These are phyloP conservation scores for Notothenia coriiceps DNA, from an alignment of 2,113 vertebrate species.

Conservation along the genomic window DNA sequence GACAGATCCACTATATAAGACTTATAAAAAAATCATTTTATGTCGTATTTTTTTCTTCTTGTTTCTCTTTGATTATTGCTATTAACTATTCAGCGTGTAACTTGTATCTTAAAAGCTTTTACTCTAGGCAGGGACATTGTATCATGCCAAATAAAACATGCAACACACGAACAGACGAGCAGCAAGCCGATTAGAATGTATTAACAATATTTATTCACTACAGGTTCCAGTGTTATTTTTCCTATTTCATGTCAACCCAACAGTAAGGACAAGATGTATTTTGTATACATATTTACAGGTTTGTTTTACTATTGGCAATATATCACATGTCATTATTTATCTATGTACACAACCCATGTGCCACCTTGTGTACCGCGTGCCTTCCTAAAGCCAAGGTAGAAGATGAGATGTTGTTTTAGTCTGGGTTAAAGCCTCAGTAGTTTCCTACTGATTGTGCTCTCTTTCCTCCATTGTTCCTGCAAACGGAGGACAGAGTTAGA, in stretches of 20 bases:
- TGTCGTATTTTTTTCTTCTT: neutral
- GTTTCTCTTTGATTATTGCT: neutral
- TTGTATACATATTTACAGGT: conserved; percentile 79
- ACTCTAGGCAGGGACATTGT: neutral
- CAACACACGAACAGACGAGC: conserved; percentile 2
- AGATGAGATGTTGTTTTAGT: conserved; percentile 38
- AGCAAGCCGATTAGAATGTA: conserved; percentile 58
- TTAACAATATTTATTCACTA: conserved; percentile 82
- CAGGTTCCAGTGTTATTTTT: conserved; percentile 77
- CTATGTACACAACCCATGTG: conserved; percentile 62
- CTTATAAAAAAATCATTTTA: neutral
- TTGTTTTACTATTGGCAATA: conserved; percentile 70
- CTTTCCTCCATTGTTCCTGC: conserved; percentile 6
- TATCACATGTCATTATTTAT: conserved; percentile 53
- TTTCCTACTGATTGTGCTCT: conserved; percentile 39
- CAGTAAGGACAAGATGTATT: conserved; percentile 70
- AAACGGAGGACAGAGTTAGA: conserved; percentile 20
- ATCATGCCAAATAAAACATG: neutral
- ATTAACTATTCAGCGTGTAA: neutral
- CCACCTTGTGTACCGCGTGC: conserved; percentile 35
- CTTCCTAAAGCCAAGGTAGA: conserved; percentile 28
- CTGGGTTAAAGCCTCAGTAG: conserved; percentile 36
- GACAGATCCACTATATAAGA: neutral
- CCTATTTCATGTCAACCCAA: conserved; percentile 69
- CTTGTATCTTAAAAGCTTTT: neutral